Base-by-base conservation (phyloP, 2,888 invertebrate genomes). In the Caenorhabditis angaria region DNA sequence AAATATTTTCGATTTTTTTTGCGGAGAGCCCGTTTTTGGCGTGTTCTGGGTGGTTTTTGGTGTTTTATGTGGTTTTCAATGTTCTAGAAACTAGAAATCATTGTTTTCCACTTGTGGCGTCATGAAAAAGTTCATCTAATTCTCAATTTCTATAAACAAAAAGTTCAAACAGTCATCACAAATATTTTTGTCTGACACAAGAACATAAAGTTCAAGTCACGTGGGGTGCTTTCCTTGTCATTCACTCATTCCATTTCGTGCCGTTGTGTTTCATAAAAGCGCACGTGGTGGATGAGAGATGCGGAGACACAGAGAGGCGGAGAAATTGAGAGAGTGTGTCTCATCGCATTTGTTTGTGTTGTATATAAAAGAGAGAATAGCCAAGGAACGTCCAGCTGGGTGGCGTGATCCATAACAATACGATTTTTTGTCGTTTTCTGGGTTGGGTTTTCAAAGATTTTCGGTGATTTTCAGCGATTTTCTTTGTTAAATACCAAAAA, bases 331-430 rank as follows among this genome's bases (percentile, higher is more conserved):
- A 24, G 50, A 24, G 8, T 35, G 6, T 14, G 8, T 14, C 14
- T 35, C 35, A 35, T 10, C 14, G 35, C 35, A 14, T 50, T 20
- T 24, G 24, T 50, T 50, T 50, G 35, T 35, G 22, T 50, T 20
- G 50, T 24, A 20, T 24, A 22, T n/a, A n/a, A n/a, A n/a, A n/a
- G n/a, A n/a, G n/a, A n/a, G 22, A 3, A n/a, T 24, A 22, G 20
- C 48, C 18, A 48, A 41, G 14, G 41, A 10, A 41, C 5, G 24
- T 2, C 20, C 54, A 54, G 28, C 54, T 54, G 54, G 27, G 54
- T 54, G 54, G 54, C 54, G 54, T 54, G 54, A 54, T 54, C 54
- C 20, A 22, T 14, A 41, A 18, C 14, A 41, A 18, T 41, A 18
- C 41, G 14, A 18, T 41, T 41, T 18, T 41, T 41, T 41, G 18